Conservation (phyloP, 1,140 invertebrate genomes). For the Octopus bimaculoides region DNA sequence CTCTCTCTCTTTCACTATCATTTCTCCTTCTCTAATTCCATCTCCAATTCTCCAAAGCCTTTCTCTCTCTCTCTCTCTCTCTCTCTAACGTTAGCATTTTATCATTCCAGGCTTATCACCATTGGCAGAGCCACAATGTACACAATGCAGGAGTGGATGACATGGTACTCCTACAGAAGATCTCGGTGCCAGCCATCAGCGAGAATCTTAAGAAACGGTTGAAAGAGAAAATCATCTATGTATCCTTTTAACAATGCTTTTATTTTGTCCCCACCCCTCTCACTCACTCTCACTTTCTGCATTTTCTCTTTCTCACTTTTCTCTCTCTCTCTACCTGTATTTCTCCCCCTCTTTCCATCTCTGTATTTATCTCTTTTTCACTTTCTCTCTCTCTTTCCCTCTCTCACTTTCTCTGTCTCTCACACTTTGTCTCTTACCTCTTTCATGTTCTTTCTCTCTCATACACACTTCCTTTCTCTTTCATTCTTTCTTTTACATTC, state of each 20-base stretch:
- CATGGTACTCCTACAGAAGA: conserved; percentile 76
- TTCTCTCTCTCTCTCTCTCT: not conserved
- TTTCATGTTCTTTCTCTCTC: no score
- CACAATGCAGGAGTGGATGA: conserved; percentile 76
- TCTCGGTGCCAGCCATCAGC: conserved; percentile 70
- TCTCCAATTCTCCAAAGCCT: not conserved
- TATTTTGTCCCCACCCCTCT: not conserved
- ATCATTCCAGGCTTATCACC: conserved; percentile 66
- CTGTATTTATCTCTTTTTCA: no score
- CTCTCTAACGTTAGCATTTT: not conserved
- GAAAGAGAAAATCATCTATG: conserved; percentile 74
- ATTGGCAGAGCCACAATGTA: conserved; percentile 77
- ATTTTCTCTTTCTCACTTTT: no score
- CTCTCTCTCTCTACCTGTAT: rapidly evolving
- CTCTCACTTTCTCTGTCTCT: rapidly evolving
- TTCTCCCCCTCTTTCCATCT: no score
- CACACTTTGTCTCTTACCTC: rapidly evolving
- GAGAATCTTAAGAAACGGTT: conserved; percentile 75
- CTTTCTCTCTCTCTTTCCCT: no score
- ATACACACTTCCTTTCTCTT: not conserved
- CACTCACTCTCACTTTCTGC: not conserved
- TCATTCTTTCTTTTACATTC: conserved; percentile 9
- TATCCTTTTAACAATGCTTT: conserved; percentile 61
- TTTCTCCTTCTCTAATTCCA: not conserved
- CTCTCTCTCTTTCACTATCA: not conserved